These are phyloP conservation scores for Sebastes variabilis DNA, from an alignment of 2,797 vertebrate species.

Conservation along the genomic window DNA sequence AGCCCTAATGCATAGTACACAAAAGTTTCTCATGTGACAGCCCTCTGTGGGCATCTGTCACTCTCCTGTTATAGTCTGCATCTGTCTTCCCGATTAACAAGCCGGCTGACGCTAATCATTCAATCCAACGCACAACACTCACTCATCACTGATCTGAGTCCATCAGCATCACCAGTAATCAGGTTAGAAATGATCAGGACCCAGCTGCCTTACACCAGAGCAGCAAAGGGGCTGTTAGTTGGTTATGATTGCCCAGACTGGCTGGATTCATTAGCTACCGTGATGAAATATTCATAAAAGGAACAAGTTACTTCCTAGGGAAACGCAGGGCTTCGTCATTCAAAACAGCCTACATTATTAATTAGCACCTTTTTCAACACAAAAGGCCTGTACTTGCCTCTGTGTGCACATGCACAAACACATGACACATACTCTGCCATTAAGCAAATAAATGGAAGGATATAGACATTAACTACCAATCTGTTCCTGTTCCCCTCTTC, in stretches of 20 bases:
- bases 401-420: constrained; percentile 3
- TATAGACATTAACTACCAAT: constrained; percentile 11
- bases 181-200: constrained; percentile 60
- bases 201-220: constrained; percentile 34
- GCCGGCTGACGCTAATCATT: constrained; percentile 8
- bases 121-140: constrained; percentile 27
- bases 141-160: constrained; percentile 49
- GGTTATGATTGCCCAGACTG: constrained; percentile 66
- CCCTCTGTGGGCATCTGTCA: constrained; percentile 7
- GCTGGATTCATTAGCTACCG: constrained; percentile 69
- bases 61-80: neutral
- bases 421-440: neutral
- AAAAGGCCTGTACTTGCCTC: constrained; percentile 34
- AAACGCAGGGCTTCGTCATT: constrained; percentile 66
- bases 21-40: constrained; percentile 2
- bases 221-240: constrained; percentile 62
- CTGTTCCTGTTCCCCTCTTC: neutral
- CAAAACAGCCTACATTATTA: constrained; percentile 78
- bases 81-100: constrained; percentile 26
- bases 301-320: constrained; percentile 76
- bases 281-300: constrained; percentile 82
- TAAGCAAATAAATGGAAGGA: constrained; percentile 19
- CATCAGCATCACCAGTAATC: constrained; percentile 60
- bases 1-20: neutral
- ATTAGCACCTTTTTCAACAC: constrained; percentile 61